Percentiles rank a stretch among this genome's conserved stretches.
Conservation (phyloP, 2,797 vertebrate genomes). For the Diglossa cyanea region DNA sequence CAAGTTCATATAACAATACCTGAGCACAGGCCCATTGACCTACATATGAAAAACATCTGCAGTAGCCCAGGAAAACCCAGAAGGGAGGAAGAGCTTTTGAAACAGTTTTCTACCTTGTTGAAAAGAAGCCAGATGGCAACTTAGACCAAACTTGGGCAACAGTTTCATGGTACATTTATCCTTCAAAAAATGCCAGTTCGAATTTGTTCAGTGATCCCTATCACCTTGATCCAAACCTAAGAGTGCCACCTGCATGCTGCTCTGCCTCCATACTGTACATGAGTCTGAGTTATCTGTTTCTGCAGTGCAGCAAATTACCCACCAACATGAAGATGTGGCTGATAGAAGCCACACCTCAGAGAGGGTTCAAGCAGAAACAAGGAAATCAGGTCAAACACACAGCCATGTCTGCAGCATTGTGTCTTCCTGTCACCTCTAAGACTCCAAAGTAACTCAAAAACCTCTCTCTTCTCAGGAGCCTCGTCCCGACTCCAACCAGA, state of each 20-base stretch:
- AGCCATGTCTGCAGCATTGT: background rate
- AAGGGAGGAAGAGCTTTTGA: background rate
- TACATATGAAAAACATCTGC: background rate
- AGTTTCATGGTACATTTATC: background rate
- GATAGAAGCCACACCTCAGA: constrained; percentile 22
- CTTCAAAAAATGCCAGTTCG: background rate
- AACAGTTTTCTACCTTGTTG: background rate
- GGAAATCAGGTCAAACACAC: background rate
- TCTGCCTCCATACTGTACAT: background rate
- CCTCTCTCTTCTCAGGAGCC: background rate
- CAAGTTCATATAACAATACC: background rate
- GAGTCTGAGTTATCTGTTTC: background rate
- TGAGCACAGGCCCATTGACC: background rate
- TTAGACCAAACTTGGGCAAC: background rate
- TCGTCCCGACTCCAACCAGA: rapidly evolving
- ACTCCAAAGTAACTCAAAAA: background rate
- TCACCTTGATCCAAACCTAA: background rate
- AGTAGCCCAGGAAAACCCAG: background rate
- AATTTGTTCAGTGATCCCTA: background rate
- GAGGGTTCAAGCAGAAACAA: constrained; percentile 9
- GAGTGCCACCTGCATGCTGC: background rate
- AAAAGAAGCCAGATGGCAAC: background rate
- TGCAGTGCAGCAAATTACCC: background rate
- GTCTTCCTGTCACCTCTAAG: background rate
- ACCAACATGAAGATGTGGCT: background rate